Evolutionary conservation across 2,888 invertebrate genomes (phyloP), one percentile per base, ranked within the genome.

Genomic region (Podotricha telesiphe): DNA sequence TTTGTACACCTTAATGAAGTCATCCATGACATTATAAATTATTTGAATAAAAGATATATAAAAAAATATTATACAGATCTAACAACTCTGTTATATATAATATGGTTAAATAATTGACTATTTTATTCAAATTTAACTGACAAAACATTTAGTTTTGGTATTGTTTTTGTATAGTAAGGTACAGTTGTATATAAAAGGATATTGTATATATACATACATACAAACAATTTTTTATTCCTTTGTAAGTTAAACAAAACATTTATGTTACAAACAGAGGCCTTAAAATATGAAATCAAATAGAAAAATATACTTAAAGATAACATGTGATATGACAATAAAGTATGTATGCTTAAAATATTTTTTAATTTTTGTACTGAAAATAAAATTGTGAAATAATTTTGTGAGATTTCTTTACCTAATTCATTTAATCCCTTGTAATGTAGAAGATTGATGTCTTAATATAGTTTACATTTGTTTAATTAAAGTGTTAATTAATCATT

Each of bases 231-330:
- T n/a, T n/a, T n/a, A n/a, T n/a, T n/a, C n/a, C n/a, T n/a, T n/a
- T n/a, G n/a, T n/a, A n/a, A n/a, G n/a, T n/a, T n/a, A n/a, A n/a
- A n/a, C n/a, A n/a, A n/a, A n/a, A n/a, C n/a, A n/a, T n/a, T n/a
- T n/a, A n/a, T n/a, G n/a, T n/a, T n/a, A n/a, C 20, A 22, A 11
- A 11, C 11, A 13, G 59, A 59, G 59, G 59, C 59, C 45, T 59
- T 59, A 45, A n/a, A 22, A 45, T 53, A 37, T 55, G 2, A n/a
- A 28, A 59, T 22, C 10, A 45, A 10, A 17, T 15, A 10, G n/a
- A 4, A 28, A 28, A 28, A 28, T 28, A 28, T 28, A n/a, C 6
- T 28, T 28, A 28, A 28, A 28, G 2, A 28, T 28, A 55, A 45
- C 2, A 28, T n/a, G n/a, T 28, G 45, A 59, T 59, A 59, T 45